A percentile compares a stretch with the other conserved stretches of the same genome.
Evolutionary conservation across 2,888 invertebrate species (phyloP).

Genomic region (Aphodius sticticus): DNA sequence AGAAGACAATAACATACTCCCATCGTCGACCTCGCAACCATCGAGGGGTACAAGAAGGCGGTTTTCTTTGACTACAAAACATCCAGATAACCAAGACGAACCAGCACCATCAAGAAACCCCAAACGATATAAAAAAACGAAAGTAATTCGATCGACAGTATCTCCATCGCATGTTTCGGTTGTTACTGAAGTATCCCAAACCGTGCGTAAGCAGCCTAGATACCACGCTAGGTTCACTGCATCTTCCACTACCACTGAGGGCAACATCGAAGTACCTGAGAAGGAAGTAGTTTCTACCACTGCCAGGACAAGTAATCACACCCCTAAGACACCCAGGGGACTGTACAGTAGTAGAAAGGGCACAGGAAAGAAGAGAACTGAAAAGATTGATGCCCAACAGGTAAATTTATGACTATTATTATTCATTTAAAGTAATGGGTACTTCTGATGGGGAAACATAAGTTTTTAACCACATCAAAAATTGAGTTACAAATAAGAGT

Average conservation of each 20-base stretch:
- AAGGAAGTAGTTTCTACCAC: conserved; percentile 31
- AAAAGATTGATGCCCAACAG: conserved; percentile 34
- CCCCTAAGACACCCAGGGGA: conserved; percentile 47
- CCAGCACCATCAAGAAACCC: conserved; percentile 17
- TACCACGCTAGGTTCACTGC: conserved; percentile 52
- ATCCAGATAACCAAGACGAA: conserved; percentile 35
- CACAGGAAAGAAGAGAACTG: conserved; percentile 37
- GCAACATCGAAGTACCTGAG: conserved; percentile 12
- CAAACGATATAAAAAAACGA: conserved; percentile 33
- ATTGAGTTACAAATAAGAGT: too few species aligned
- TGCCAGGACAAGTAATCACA: conserved; percentile 31
- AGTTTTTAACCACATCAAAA: too few species aligned
- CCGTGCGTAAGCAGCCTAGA: conserved; percentile 47
- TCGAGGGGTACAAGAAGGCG: conserved; percentile 45
- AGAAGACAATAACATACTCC: conserved; percentile 42
- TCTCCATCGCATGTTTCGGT: conserved; percentile 33
- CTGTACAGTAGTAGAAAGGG: conserved; percentile 50
- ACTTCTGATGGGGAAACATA: not conserved
- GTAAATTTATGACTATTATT: conserved; percentile 20
- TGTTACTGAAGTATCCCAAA: conserved; percentile 44
- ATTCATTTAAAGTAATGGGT: not conserved
- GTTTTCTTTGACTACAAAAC: conserved; percentile 46
- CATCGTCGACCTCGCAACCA: conserved; percentile 29
- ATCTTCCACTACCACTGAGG: conserved; percentile 24
- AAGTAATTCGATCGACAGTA: conserved; percentile 30